A percentile compares a stretch with the other conserved stretches of the same genome.
Conservation (phyloP, 1,140 invertebrate genomes). For the Drosophila kepulauana region DNA sequence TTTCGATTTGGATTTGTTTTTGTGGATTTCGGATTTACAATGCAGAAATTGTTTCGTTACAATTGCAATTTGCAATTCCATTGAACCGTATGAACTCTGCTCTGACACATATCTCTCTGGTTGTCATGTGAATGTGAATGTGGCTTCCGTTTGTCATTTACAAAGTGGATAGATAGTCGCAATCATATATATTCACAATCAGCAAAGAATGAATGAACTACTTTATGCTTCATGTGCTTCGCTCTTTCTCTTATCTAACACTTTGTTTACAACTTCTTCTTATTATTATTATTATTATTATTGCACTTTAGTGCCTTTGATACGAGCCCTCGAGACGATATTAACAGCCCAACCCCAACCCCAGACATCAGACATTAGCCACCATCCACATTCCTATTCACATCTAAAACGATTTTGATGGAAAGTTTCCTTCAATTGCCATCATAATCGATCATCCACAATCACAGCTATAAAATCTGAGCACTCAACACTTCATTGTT, state of each 20-base stretch:
- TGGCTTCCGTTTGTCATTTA: slow-evolving; percentile 6
- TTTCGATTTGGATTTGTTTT: neutral
- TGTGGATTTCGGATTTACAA: neutral
- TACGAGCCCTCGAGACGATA: slow-evolving; percentile 3
- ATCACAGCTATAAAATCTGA: slow-evolving; percentile 24
- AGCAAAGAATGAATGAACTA: slow-evolving; percentile 24
- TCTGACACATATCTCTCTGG: neutral
- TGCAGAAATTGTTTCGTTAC: neutral
- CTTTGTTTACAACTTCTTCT: slow-evolving; percentile 20
- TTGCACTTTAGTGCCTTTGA: slow-evolving; percentile 31
- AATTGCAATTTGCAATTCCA: neutral
- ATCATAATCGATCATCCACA: slow-evolving; percentile 30
- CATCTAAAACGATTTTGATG: neutral
- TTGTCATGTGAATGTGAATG: neutral
- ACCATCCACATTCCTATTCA: no score
- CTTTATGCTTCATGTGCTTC: slow-evolving; percentile 1
- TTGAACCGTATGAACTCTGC: no score
- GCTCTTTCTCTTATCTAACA: slow-evolving; percentile 25
- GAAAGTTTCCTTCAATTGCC: slow-evolving; percentile 32
- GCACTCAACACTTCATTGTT: neutral
- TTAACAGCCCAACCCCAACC: slow-evolving; percentile 11
- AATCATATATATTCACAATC: slow-evolving; percentile 20
- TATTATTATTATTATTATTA: slow-evolving; percentile 13
- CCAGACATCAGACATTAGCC: no score
- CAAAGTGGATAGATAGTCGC: neutral